Percentiles rank a stretch among this genome's conserved stretches.
phyloP scores from a whole-genome alignment of 2,113 vertebrate species.

The Trematomus loennbergii region DNA sequence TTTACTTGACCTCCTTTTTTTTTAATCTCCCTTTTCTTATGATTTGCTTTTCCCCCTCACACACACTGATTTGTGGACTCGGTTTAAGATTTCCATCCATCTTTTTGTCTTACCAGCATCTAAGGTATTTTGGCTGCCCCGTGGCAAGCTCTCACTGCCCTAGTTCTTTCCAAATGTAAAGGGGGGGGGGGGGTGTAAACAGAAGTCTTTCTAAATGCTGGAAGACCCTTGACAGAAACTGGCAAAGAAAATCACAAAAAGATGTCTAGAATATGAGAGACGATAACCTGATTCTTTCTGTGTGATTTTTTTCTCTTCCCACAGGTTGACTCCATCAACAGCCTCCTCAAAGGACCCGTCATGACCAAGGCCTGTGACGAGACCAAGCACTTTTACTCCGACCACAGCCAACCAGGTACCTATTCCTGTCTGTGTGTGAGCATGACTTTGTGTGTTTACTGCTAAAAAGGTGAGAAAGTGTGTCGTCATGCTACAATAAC shows the following conservation, averaged over 20 bases:
- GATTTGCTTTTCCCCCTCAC: not conserved
- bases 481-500: not conserved
- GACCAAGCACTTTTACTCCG: constrained; percentile 95
- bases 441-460: not conserved
- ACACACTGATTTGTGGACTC: not conserved
- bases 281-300: not conserved
- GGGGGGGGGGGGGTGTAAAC: constrained; percentile 42
- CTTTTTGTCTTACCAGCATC: constrained; percentile 20
- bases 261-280: not conserved
- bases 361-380: constrained; percentile 96
- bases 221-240: constrained; percentile 8
- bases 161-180: constrained; percentile 61
- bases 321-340: constrained; percentile 95
- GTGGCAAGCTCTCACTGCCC: constrained; percentile 26
- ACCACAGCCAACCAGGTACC: constrained; percentile 94
- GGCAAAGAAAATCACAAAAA: not conserved
- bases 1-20: constrained; percentile 40
- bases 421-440: not conserved
- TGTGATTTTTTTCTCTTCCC: not conserved
- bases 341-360: constrained; percentile 91
- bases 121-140: constrained; percentile 52
- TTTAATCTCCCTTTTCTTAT: not conserved
- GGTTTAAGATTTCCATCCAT: constrained; percentile 24
- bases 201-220: constrained; percentile 14
- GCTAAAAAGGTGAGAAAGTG: not conserved